Evolutionary conservation across 92 coral and sea anemone species (phyloP), one percentile per base, ranked within the genome.

Genomic region (Siderastrea radians): DNA sequence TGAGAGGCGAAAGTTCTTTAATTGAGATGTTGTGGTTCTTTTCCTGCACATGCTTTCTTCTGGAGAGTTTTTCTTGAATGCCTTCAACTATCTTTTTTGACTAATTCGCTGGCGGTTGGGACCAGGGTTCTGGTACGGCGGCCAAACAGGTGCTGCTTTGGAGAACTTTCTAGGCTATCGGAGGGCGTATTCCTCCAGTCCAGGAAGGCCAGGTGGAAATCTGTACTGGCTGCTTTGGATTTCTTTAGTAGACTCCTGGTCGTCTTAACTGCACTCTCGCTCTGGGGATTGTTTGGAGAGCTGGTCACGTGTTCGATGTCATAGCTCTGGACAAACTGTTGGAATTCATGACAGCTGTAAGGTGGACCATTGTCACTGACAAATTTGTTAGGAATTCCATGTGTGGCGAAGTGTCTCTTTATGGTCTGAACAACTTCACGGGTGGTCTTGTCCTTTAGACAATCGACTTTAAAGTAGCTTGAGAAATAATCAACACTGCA

Each of bases 331-430:
- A 26, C 38, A 26, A 26, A 26, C 38, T 26, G 38, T 26, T 26
- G 38, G 38, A 26, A 26, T 26, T 26, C 38, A 51, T 78, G 38
- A 19, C 64, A 78, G 52, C 17, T 60, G 54, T 38, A 78, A 9
- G 83, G 70, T 57, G 70, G 83, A 46, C 83, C 83, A 78, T 78
- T 78, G 59, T 83, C 77, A 71, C 87, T 83, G 59, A 68, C 46
- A 26, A 26, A 0, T 26, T 26, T 26, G 38, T 26, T 26, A 26
- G 38, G 38, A 26, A 26, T 26, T 26, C 38, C 38, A 26, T 26
- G 0, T 26, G 38, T 26, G 38, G 38, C 38, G 38, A 26, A 26
- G 38, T 26, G 38, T 26, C 38, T 26, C 38, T 26, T 26, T 26
- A 26, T 26, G 38, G 38, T 26, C 38, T 26, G 38, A 26, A 26